A percentile compares a stretch with the other conserved stretches of the same genome.
Evolutionary conservation across 2,113 vertebrate species (phyloP).

Genomic region (Ardeotis arabs): DNA sequence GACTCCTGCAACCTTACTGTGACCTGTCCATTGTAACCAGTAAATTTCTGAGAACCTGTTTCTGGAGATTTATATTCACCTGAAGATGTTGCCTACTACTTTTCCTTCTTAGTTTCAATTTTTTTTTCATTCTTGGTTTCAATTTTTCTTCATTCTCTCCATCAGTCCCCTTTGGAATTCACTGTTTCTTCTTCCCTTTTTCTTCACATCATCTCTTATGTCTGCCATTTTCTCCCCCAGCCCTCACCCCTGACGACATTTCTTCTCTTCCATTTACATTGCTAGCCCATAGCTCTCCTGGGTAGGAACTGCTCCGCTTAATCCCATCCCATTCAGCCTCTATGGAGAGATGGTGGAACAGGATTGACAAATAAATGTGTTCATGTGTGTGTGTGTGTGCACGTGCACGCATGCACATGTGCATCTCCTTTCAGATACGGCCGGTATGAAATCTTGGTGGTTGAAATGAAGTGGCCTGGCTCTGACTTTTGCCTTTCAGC

Average conservation of each 20-base stretch:
- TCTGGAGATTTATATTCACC: neutral
- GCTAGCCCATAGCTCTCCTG: neutral
- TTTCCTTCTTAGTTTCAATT: neutral
- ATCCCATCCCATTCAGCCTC: neutral
- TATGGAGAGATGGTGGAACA: neutral
- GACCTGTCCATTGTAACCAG: neutral
- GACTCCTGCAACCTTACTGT: neutral
- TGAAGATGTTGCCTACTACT: neutral
- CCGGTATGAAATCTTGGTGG: neutral
- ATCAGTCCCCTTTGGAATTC: neutral
- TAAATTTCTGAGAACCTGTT: neutral
- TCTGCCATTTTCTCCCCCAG: neutral
- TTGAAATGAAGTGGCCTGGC: neutral
- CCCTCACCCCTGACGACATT: neutral
- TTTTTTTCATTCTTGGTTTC: neutral
- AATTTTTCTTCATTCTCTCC: neutral
- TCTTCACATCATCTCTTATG: neutral
- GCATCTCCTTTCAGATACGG: neutral
- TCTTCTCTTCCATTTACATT: neutral
- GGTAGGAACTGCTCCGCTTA: neutral
- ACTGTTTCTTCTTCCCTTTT: neutral
- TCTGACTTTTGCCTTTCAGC: conserved; percentile 21
- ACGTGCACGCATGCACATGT: accelerated
- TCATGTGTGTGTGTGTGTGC: accelerated
- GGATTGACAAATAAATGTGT: neutral